These are phyloP conservation scores for Enteromius fasciolatus DNA, from an alignment of 2,797 vertebrate genomes.

Conservation along the genomic window DNA sequence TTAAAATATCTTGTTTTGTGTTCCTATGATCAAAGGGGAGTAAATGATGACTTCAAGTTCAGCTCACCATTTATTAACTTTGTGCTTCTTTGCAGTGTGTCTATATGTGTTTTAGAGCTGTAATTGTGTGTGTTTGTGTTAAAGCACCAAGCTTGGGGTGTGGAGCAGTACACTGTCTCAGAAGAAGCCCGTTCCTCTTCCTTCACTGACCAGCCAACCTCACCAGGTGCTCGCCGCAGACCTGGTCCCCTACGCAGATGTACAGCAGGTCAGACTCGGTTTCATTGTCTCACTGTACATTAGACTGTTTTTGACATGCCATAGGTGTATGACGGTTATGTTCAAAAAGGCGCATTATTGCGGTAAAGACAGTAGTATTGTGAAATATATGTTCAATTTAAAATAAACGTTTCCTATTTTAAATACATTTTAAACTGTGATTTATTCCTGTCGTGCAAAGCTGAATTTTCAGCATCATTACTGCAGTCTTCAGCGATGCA, in stretches of 20 bases:
- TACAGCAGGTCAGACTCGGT: slow-evolving; percentile 85
- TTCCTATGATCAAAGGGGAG: neutral
- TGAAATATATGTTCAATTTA: neutral
- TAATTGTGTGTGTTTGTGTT: slow-evolving; percentile 33
- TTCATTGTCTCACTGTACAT: neutral
- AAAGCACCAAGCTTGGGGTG: slow-evolving; percentile 89
- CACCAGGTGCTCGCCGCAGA: slow-evolving; percentile 96
- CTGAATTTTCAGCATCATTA: neutral
- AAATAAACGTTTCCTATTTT: neutral
- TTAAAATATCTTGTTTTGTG: neutral
- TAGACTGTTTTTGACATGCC: neutral
- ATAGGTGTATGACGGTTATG: neutral
- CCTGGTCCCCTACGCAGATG: slow-evolving; percentile 87
- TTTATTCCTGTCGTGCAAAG: neutral
- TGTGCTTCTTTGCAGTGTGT: neutral
- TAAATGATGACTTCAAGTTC: neutral
- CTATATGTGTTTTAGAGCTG: neutral
- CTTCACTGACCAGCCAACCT: slow-evolving; percentile 91
- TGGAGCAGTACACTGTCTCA: slow-evolving; percentile 86
- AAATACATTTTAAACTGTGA: neutral
- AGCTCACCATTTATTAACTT: neutral
- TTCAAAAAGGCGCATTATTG: neutral
- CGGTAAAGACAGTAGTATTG: neutral
- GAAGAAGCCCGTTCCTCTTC: slow-evolving; percentile 87
- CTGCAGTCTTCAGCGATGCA: neutral